Percentiles rank a stretch among this genome's conserved stretches.
Evolutionary conservation across 2,797 vertebrate species (phyloP).

Genomic region (Glyptemys insculpta): DNA sequence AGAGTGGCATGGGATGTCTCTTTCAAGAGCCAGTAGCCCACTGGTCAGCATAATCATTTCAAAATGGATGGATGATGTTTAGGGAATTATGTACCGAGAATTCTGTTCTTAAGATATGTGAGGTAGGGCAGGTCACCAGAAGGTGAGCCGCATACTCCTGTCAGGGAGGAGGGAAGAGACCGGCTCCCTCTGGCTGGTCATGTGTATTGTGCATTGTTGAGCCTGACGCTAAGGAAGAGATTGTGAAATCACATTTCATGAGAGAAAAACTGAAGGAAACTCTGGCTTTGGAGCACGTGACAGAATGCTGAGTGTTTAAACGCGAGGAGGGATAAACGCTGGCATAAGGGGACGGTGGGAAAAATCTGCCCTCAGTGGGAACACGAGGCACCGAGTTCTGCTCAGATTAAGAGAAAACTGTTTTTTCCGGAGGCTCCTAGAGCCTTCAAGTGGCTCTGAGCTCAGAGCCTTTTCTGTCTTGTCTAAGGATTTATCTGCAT

Average conservation of each 20-base stretch:
- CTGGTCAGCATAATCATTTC: not conserved
- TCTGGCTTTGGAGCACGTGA: too few relatives aligned
- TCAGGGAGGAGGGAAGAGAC: too few relatives aligned
- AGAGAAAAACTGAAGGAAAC: not conserved
- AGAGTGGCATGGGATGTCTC: not conserved
- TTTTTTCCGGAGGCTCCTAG: not conserved
- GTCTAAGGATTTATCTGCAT: slow-evolving; percentile 32
- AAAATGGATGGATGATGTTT: not conserved
- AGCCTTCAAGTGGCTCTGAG: not conserved
- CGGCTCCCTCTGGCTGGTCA: too few relatives aligned
- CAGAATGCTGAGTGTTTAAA: not conserved
- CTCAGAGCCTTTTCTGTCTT: not conserved
- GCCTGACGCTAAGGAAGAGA: not conserved
- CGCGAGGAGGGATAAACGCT: not conserved
- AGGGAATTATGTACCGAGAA: not conserved
- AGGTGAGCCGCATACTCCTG: too few relatives aligned
- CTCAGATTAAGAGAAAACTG: not conserved
- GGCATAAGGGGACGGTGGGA: not conserved
- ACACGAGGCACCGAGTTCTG: not conserved
- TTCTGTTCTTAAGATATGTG: not conserved
- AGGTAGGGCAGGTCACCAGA: too few relatives aligned
- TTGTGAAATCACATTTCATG: not conserved
- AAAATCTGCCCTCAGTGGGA: not conserved
- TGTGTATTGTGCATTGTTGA: not conserved
- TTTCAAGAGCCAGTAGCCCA: not conserved